Conservation (phyloP, 2,797 vertebrate genomes). For the Sebastes iracundus region DNA sequence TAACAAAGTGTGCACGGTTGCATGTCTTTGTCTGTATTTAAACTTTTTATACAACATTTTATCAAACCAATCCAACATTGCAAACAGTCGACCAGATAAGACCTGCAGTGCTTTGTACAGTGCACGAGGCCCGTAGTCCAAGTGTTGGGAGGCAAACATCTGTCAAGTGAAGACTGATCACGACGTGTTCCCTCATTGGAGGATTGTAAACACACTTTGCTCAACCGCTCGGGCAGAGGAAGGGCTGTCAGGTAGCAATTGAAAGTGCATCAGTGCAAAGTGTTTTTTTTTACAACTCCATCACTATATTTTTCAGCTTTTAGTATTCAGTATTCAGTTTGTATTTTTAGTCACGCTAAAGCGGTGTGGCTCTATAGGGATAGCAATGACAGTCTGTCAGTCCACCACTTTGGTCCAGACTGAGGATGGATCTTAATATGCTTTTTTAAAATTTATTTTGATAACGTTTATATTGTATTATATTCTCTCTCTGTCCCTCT, state of each 20-base stretch:
- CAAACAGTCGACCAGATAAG: not conserved
- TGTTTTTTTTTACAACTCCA: not conserved
- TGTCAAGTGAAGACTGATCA: conserved; percentile 9
- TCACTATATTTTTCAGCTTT: not conserved
- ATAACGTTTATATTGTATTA: too few species aligned
- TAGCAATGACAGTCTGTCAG: not conserved
- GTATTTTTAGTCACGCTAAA: not conserved
- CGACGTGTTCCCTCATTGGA: not conserved
- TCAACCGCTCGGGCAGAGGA: not conserved
- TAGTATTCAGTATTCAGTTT: not conserved
- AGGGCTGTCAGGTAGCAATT: not conserved
- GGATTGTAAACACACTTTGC: conserved; percentile 28
- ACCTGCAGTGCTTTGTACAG: not conserved
- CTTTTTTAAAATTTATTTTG: too few species aligned
- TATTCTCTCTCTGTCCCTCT: too few species aligned
- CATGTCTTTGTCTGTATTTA: not conserved
- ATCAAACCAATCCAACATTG: not conserved
- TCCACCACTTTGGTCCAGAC: not conserved
- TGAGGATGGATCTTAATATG: too few species aligned
- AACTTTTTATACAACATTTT: not conserved
- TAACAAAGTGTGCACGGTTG: not conserved
- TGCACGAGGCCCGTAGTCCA: not conserved
- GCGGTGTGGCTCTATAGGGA: not conserved
- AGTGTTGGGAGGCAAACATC: not conserved
- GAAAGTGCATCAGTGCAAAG: not conserved